Percentiles rank a stretch among this genome's conserved stretches.
These are phyloP conservation scores for Acarapis woodi DNA, from an alignment of 1,140 invertebrate genomes.

Conservation along the genomic window DNA sequence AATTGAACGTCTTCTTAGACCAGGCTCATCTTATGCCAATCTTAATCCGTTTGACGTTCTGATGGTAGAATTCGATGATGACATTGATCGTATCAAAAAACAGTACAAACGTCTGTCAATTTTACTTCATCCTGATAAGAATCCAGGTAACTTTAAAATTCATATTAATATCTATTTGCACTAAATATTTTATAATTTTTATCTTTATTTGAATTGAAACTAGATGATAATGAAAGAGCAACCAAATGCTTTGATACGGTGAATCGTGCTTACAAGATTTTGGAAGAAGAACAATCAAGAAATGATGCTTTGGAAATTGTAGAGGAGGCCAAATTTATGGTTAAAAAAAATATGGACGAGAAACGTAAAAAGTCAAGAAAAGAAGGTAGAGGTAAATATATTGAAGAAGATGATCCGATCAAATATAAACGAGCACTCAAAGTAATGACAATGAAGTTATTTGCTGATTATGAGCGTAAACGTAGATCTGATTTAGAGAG, in stretches of 20 bases:
- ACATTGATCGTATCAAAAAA: constrained; percentile 75
- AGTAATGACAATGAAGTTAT: constrained; percentile 92
- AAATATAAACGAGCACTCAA: constrained; percentile 81
- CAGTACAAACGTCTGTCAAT: constrained; percentile 87
- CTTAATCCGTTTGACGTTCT: constrained; percentile 75
- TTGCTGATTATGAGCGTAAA: constrained; percentile 81
- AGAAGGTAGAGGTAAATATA: constrained; percentile 39
- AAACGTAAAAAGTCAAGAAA: constrained; percentile 82
- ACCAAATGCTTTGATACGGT: constrained; percentile 49
- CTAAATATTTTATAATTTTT: too few species aligned
- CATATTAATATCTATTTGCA: too few species aligned
- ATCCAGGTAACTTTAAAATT: too few species aligned
- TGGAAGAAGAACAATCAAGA: constrained; percentile 78
- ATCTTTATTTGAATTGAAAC: too few species aligned
- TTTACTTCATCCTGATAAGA: constrained; percentile 94
- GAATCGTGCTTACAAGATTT: constrained; percentile 77
- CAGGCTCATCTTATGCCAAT: constrained; percentile 85
- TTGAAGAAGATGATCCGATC: constrained; percentile 78
- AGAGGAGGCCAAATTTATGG: constrained; percentile 50
- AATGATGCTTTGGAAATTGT: constrained; percentile 86
- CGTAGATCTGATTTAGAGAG: constrained; percentile 42
- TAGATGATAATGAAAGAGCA: constrained; percentile 75
- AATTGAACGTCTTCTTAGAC: constrained; percentile 62
- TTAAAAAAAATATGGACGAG: constrained; percentile 42
- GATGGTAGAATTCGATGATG: constrained; percentile 63